Conservation (phyloP, 1,140 invertebrate genomes). For the Drusus annulatus region DNA sequence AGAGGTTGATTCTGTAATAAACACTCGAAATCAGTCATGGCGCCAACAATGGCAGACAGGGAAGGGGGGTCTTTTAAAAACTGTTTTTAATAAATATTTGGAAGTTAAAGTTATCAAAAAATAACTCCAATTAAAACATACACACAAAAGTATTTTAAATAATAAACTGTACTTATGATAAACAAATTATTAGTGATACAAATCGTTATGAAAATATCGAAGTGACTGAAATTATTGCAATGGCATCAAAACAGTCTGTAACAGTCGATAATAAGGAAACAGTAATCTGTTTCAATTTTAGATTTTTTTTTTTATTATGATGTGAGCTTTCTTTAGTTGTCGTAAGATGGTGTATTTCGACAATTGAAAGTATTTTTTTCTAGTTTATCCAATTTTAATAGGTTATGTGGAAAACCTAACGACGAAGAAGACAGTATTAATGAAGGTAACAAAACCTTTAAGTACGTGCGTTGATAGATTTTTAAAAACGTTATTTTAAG, state of each 20-base stretch:
- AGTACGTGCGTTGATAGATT: no score
- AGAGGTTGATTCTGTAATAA: constrained; percentile 37
- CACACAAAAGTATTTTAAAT: neutral
- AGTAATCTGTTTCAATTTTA: constrained; percentile 3
- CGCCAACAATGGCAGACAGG: constrained; percentile 52
- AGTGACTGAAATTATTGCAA: constrained; percentile 26
- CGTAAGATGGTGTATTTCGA: constrained; percentile 1
- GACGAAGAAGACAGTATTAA: neutral
- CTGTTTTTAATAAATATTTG: constrained; percentile 11
- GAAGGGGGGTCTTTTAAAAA: constrained; percentile 27
- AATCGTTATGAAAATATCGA: constrained; percentile 21
- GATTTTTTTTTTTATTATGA: constrained; percentile 22
- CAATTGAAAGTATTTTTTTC: neutral
- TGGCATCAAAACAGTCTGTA: constrained; percentile 49
- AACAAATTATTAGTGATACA: neutral
- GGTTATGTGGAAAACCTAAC: neutral
- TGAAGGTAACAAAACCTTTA: no score
- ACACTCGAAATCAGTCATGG: constrained; percentile 50
- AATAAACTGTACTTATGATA: neutral
- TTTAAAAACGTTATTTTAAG: no score
- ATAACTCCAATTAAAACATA: neutral
- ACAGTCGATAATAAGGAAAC: constrained; percentile 45
- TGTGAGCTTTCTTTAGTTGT: neutral
- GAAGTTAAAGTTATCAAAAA: neutral
- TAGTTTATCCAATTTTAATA: neutral